These are phyloP conservation scores for Corythornis madagascariensis DNA, from an alignment of 2,113 vertebrate species.

Conservation along the genomic window DNA sequence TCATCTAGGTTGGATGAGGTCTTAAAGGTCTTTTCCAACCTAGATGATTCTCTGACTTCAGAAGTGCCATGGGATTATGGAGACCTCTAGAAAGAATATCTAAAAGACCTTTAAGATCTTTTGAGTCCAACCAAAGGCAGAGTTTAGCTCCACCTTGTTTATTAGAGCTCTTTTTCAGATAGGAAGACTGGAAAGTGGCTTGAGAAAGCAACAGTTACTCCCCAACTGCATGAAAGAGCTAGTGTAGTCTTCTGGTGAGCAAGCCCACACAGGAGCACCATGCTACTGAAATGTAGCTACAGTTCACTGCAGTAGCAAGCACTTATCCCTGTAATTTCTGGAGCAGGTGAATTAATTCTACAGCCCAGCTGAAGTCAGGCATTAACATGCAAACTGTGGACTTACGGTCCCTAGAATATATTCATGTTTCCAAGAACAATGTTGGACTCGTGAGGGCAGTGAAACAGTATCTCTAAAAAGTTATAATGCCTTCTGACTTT, in stretches of 20 bases:
- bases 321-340: not conserved
- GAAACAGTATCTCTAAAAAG: not conserved
- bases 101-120: no score
- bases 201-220: not conserved
- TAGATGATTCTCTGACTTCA: no score
- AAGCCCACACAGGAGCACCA: slow-evolving; percentile 10
- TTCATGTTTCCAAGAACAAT: not conserved
- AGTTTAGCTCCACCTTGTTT: not conserved
- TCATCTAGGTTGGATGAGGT: no score
- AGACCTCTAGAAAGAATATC: no score
- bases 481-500: not conserved
- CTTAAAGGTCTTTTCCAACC: no score
- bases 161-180: not conserved
- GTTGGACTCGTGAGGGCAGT: not conserved
- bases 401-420: not conserved
- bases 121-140: no score
- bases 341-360: slow-evolving; percentile 26
- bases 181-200: not conserved
- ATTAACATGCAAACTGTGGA: not conserved
- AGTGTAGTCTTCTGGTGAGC: not conserved
- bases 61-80: no score
- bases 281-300: not conserved
- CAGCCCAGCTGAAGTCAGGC: not conserved
- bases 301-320: not conserved
- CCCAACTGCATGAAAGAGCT: not conserved